Base-by-base conservation (phyloP, 2,888 invertebrate species). In the Torymus aiolomorphi region DNA sequence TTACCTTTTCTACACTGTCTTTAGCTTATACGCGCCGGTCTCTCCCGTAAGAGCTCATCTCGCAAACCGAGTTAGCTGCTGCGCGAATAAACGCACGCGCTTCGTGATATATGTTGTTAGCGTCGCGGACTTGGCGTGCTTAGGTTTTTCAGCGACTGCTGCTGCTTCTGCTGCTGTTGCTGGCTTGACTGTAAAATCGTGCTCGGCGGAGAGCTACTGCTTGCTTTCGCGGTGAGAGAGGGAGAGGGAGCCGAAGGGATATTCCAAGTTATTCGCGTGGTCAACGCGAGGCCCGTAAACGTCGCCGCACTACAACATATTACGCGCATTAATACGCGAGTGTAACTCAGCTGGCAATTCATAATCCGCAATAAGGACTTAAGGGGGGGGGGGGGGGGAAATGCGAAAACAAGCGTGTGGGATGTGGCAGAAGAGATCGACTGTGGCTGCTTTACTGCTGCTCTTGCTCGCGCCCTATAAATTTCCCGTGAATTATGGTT, bases 271-370 rank as follows among this genome's bases (percentile, higher is more conserved):
- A 88, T 86, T 87, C 84, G 86, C 82, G 80, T 80, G 84, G 84
- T 84, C 84, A 84, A 86, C 86, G 85, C 86, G 24, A 87, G 87
- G 87, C 87, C 85, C 86, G 87, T 87, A 86, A 88, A 88, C 86
- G 87, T 87, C 88, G 85, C 85, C 86, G 85, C 86, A 84, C 86
- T 85, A 52, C 87, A 88, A 88, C 88, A 88, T 89, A 89, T 89
- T 88, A 87, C 87, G 85, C 83, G 87, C 89, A 89, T 89, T 89
- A 89, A 89, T 89, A 88, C 86, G 85, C 84, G 84, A 82, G 73
- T 84, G 87, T 86, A 86, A 84, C 86, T 85, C 86, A 86, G n/a
- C 85, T 62, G 72, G 87, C 86, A 86, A 89, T 89, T 87, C 87
- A 86, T 87, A 87, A 88, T 88, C 86, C 85, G 85, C 83, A 57